Evolutionary conservation across 2,888 invertebrate genomes (phyloP).

Genomic region (Rhorus exstirpatorius): DNA sequence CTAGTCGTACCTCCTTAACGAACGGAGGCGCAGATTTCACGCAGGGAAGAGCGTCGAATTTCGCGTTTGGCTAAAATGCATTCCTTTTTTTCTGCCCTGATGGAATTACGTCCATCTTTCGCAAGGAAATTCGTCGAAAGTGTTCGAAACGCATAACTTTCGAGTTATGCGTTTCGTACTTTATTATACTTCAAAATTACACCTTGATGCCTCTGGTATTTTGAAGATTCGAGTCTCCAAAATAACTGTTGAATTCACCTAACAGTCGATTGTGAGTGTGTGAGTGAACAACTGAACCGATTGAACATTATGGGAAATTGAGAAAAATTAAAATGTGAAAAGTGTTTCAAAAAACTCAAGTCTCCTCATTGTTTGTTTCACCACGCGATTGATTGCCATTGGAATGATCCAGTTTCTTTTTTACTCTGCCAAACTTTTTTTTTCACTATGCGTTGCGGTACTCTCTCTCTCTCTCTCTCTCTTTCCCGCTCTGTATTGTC

Average conservation of each 20-base stretch:
- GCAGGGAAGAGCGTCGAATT: constrained; percentile 43
- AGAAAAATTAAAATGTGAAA: no score
- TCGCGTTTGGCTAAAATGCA: constrained; percentile 23
- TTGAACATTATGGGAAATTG: no score
- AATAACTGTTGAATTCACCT: background rate
- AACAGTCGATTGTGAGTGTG: no score
- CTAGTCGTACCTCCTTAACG: no score
- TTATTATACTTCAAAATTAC: no score
- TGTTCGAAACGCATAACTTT: no score
- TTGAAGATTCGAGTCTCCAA: no score
- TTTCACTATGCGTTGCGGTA: background rate
- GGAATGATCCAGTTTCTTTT: background rate
- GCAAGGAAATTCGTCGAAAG: constrained; percentile 28
- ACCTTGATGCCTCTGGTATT: no score
- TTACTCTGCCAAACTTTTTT: constrained; percentile 1
- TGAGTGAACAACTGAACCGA: no score
- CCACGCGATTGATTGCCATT: no score
- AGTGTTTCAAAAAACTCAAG: background rate
- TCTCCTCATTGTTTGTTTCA: background rate
- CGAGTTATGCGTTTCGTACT: no score
- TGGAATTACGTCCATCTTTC: constrained; percentile 33
- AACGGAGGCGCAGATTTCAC: constrained; percentile 38
- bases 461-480: constrained; percentile 10
- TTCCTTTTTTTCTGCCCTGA: constrained; percentile 20
- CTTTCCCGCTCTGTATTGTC: constrained; percentile 33